Conservation (phyloP, 2,888 invertebrate species). For the Agrotis puta region DNA sequence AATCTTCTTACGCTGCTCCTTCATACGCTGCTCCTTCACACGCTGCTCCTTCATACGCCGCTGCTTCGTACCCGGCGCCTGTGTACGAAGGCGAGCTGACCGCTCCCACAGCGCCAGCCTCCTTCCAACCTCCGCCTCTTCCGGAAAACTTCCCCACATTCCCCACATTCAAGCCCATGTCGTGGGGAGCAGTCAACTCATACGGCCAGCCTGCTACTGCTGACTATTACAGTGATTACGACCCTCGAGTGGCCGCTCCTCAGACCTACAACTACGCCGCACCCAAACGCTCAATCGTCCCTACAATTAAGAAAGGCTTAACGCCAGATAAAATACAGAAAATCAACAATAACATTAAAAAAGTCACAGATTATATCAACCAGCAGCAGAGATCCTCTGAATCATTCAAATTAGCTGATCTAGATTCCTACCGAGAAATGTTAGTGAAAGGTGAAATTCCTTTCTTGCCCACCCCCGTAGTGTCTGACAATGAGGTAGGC, state of each 20-base stretch:
- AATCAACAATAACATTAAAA: slow-evolving; percentile 83
- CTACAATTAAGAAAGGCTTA: slow-evolving; percentile 73
- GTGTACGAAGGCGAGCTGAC: slow-evolving; percentile 21
- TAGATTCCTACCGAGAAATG: slow-evolving; percentile 78
- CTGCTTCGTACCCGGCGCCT: slow-evolving; percentile 26
- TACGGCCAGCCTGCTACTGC: slow-evolving; percentile 85
- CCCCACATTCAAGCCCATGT: slow-evolving; percentile 81
- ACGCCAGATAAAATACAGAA: slow-evolving; percentile 85
- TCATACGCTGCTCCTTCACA: slow-evolving; percentile 45
- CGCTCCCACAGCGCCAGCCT: slow-evolving; percentile 61
- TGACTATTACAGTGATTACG: slow-evolving; percentile 81
- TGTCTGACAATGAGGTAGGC: slow-evolving; percentile 85
- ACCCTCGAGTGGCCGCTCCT: slow-evolving; percentile 73
- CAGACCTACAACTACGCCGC: slow-evolving; percentile 76
- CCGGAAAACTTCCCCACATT: slow-evolving; percentile 68
- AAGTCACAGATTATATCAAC: slow-evolving; percentile 79
- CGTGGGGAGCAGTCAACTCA: slow-evolving; percentile 85
- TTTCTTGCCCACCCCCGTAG: slow-evolving; percentile 82
- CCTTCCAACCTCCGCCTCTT: slow-evolving; percentile 82
- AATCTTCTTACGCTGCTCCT: slow-evolving; percentile 18
- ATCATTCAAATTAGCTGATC: slow-evolving; percentile 74
- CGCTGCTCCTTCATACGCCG: slow-evolving; percentile 33
- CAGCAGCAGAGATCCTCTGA: slow-evolving; percentile 84
- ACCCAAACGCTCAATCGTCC: slow-evolving; percentile 75
- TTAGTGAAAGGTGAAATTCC: slow-evolving; percentile 77